These are phyloP conservation scores for Zaprionus gabonicus DNA, from an alignment of 1,140 invertebrate genomes.

Conservation along the genomic window DNA sequence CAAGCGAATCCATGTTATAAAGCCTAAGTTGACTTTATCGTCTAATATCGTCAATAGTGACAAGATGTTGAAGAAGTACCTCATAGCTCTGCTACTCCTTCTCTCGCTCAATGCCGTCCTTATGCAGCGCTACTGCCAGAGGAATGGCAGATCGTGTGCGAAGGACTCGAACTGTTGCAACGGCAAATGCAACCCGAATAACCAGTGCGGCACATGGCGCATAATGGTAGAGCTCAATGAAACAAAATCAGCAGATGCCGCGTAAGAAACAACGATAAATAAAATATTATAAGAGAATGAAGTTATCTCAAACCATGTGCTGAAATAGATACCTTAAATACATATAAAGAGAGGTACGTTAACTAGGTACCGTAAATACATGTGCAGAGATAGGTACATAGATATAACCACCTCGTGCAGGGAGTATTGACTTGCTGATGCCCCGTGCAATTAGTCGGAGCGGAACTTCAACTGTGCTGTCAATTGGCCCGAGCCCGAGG, in stretches of 20 bases:
- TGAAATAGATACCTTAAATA: too few species aligned
- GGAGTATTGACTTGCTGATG: not conserved
- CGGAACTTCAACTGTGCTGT: constrained; percentile 42
- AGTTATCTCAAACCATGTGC: too few species aligned
- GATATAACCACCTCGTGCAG: too few species aligned
- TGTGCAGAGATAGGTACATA: not conserved
- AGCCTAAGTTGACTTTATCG: not conserved
- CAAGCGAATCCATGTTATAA: not conserved
- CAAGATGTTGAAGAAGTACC: not conserved
- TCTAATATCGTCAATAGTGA: not conserved
- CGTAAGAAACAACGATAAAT: too few species aligned
- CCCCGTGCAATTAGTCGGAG: not conserved
- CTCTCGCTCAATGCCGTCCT: not conserved
- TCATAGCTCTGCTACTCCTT: not conserved
- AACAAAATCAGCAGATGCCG: too few species aligned
- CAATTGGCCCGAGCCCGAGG: not conserved
- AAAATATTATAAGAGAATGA: too few species aligned
- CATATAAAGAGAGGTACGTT: too few species aligned
- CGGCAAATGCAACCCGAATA: not conserved
- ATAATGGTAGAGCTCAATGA: not conserved
- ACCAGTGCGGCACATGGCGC: constrained; percentile 7
- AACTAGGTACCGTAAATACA: too few species aligned
- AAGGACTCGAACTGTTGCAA: constrained; percentile 14
- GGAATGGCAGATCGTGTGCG: not conserved
- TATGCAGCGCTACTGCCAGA: not conserved